phyloP scores from a whole-genome alignment of 2,113 vertebrate genomes.

The Hippocampus guttulatus region DNA sequence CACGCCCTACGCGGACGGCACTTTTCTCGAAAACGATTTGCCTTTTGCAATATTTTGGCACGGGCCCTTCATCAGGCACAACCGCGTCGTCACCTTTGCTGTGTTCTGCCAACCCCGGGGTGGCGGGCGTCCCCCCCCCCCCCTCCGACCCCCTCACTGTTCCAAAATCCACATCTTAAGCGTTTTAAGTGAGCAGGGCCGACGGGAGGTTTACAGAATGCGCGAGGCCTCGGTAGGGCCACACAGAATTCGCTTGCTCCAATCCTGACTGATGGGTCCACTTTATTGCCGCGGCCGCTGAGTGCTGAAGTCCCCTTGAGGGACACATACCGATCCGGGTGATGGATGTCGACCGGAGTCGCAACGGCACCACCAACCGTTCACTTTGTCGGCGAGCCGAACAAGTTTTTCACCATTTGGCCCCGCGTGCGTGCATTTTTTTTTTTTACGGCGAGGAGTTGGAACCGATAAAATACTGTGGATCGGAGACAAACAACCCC shows the following conservation, averaged over 20 bases:
- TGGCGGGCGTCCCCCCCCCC: constrained; percentile 21
- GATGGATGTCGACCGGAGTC: constrained; percentile 66
- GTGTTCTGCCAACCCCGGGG: constrained; percentile 2
- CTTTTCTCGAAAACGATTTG: constrained; percentile 8
- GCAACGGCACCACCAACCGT: constrained; percentile 33
- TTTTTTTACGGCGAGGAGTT: constrained; percentile 30
- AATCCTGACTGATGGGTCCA: constrained; percentile 63
- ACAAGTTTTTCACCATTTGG: constrained; percentile 18
- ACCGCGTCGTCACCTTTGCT: constrained; percentile 1
- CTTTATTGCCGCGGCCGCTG: constrained; percentile 62
- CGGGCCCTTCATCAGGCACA: constrained; percentile 4
- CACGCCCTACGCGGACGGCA: constrained; percentile 6
- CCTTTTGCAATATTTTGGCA: not conserved
- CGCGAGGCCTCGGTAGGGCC: constrained; percentile 51
- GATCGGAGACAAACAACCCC: constrained; percentile 17
- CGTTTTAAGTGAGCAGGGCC: constrained; percentile 23
- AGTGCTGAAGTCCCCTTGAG: constrained; percentile 54
- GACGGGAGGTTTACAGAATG: constrained; percentile 46
- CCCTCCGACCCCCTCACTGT: too few species aligned
- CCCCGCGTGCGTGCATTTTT: constrained; percentile 30
- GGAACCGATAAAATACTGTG: constrained; percentile 34
- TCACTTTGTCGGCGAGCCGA: constrained; percentile 15
- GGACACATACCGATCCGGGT: constrained; percentile 67
- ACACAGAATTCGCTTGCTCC: constrained; percentile 59
- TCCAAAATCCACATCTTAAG: constrained; percentile 24